phyloP scores from a whole-genome alignment of 2,113 vertebrate species.

The Suncus etruscus region DNA sequence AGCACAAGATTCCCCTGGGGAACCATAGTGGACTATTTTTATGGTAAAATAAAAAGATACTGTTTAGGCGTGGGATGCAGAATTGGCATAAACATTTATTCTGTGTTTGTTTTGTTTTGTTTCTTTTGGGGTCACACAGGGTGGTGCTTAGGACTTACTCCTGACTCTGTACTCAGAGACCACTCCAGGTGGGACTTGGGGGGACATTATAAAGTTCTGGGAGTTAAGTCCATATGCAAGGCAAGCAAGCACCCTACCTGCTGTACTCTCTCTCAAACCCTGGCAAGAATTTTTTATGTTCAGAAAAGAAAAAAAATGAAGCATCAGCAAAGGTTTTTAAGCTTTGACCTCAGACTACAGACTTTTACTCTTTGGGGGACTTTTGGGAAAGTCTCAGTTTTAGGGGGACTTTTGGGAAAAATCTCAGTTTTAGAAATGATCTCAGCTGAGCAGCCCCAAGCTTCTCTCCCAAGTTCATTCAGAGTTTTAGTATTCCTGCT shows the following conservation, averaged over 20 bases:
- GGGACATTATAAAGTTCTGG: too few relatives aligned
- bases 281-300: too few relatives aligned
- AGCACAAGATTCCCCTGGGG: neutral
- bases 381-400: neutral
- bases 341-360: neutral
- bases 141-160: too few relatives aligned
- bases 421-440: constrained; percentile 5
- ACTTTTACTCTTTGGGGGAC: neutral
- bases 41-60: neutral
- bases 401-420: neutral
- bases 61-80: constrained; percentile 6
- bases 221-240: too few relatives aligned
- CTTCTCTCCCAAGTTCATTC: neutral
- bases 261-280: too few relatives aligned
- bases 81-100: neutral
- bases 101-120: neutral
- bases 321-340: neutral
- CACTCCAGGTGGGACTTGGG: too few relatives aligned
- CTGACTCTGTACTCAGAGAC: too few relatives aligned
- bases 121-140: too few relatives aligned
- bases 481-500: too few relatives aligned
- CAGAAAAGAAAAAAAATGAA: neutral
- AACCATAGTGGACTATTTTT: neutral
- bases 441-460: too few relatives aligned
- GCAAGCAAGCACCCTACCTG: too few relatives aligned